Evolutionary conservation across 2,113 vertebrate species (phyloP).

Genomic region (Pampusana beccarii): DNA sequence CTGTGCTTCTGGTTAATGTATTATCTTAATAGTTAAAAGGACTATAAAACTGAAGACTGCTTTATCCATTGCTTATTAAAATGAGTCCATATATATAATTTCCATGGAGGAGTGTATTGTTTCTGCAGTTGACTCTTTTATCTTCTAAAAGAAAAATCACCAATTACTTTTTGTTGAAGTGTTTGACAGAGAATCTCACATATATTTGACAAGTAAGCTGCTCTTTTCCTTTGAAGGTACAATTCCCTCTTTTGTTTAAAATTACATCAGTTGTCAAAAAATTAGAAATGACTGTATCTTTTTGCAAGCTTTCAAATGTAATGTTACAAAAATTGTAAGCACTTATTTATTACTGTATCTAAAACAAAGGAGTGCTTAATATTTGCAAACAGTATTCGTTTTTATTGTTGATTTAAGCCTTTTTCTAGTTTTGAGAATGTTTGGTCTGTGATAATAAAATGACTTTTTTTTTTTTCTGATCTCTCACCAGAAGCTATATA

Average conservation of each 20-base stretch:
- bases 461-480: background rate
- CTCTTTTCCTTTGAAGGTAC: background rate
- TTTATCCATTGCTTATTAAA: background rate
- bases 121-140: background rate
- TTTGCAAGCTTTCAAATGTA: background rate
- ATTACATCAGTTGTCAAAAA: background rate
- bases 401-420: background rate
- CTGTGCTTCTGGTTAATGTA: background rate
- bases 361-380: background rate
- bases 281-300: background rate
- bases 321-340: background rate
- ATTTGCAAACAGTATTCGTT: background rate
- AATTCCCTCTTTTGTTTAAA: background rate
- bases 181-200: background rate
- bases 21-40: background rate
- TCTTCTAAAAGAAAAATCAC: background rate
- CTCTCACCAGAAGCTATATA: background rate
- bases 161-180: background rate
- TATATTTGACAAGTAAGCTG: background rate
- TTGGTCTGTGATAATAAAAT: background rate
- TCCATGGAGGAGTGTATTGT: background rate
- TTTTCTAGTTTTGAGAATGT: background rate
- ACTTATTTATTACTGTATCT: background rate
- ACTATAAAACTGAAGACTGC: background rate
- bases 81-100: background rate